Evolutionary conservation across 2,888 invertebrate genomes (phyloP), one percentile per base, ranked within the genome.

Genomic region (Macropis europaea): DNA sequence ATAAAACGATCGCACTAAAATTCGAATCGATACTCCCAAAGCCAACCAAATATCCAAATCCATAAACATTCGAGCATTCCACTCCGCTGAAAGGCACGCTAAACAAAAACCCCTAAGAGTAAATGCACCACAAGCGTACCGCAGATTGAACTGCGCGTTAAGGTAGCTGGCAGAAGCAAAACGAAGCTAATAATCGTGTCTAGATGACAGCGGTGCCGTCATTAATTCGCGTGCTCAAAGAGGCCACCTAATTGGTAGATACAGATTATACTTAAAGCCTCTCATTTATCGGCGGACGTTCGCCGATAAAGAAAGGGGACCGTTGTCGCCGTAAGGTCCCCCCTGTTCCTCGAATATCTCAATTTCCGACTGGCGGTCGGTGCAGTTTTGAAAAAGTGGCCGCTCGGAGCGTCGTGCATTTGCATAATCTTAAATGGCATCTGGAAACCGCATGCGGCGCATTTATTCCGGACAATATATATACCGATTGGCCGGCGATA

Each of bases 371-470:
- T 17, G 47, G 32, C 50, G 42, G 47, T 19, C 22, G 60, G 32
- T 43, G 67, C 59, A 30, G 32, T 54, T 59, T 73, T 56, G 56
- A 48, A 71, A 71, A 64, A 50, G 19, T 72, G 68, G 64, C 50
- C 62, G 9, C 57, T 73, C 24, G 38, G 60, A 54, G 48, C 69
- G 61, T 59, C 64, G 38, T 42, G 43, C 76, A 79, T 79, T 79
- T 79, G 79, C 79, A 76, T 79, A 79, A 79, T 79, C 79, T 79
- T 64, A 69, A 73, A 61, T 56, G 71, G 63, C 66, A 72, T 76
- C 71, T 70, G 56, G 59, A 26, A 57, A 45, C n/a, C n/a, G 68
- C 56, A 56, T 38, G 71, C 52, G 54, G 36, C 48, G 59, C 56
- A 50, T 62, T 63, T 63, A 57, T 48, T 24, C n/a, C 62, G 43